Base-by-base conservation (phyloP, 2,797 vertebrate species). In the Spinibarbus caldwelli region DNA sequence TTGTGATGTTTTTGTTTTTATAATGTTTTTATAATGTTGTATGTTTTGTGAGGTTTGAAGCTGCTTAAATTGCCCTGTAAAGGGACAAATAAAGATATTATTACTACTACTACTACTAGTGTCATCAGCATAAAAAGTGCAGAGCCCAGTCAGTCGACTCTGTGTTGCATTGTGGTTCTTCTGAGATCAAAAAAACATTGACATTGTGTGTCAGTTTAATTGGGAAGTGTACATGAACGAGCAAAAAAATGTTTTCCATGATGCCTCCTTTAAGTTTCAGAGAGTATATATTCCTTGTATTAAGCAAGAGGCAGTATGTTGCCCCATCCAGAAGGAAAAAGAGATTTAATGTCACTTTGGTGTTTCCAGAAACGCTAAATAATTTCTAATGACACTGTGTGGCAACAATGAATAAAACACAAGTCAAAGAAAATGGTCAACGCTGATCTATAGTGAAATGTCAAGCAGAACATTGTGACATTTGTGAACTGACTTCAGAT, bases 391-490 rank as follows among this genome's bases (percentile, higher is more conserved):
- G 71, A 76, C 52, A 88, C 36, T 52, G 21, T 19, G 38, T 72
- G 41, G 10, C 15, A 54, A 41, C 54, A 76, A 75, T 64, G 49
- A 66, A 79, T 70, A 47, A 84, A 76, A 67, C 38, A 52, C 57
- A 64, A n/a, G 59, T 59, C 45, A 34, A 45, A 29, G 59, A 79
- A 88, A 75, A 64, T 34, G 29, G 49, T 19, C 36, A 19, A 72
- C 17, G 29, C 43, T 76, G 62, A 76, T 77, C 21, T 34, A 75
- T 21, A 79, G 43, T 66, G 67, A 83, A 88, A 88, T 87, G 85
- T 83, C 87, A 88, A 87, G 85, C 75, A 75, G 79, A 86, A 82
- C 66, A 70, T n/a, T 59, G 82, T 86, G 87, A 59, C 59, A 85
- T 88, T 83, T 87, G 84, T 83, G 76, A 72, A 87, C 75, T 70